Conservation (phyloP, 2,888 invertebrate species). For the Leistus spinibarbis region DNA sequence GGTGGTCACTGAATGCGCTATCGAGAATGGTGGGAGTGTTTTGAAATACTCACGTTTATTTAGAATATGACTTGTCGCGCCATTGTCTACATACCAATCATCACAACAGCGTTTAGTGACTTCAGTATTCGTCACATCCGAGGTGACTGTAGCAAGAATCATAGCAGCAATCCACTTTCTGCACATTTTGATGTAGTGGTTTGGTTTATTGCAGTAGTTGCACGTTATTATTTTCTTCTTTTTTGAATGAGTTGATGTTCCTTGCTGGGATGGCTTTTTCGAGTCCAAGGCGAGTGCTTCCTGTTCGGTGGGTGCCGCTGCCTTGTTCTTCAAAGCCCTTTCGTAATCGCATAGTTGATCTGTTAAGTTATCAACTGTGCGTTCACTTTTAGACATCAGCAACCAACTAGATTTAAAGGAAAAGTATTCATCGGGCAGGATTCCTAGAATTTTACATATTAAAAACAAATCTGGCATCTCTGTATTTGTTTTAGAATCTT, state of each 20-base stretch:
- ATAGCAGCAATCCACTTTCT: conserved; percentile 33
- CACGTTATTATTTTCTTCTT: conserved; percentile 14
- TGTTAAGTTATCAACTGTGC: conserved; percentile 32
- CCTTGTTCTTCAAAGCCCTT: conserved; percentile 18
- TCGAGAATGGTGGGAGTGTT: conserved; percentile 13
- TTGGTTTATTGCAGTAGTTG: conserved; percentile 29
- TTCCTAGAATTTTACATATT: conserved; percentile 36
- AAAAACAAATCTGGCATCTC: conserved; percentile 30
- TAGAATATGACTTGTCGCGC: conserved; percentile 22
- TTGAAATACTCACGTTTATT: conserved; percentile 13
- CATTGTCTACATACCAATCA: conserved; percentile 35
- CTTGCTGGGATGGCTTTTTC: background rate
- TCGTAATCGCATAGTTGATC: conserved; percentile 36
- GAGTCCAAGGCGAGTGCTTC: conserved; percentile 8
- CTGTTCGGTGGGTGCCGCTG: background rate
- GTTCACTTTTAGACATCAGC: conserved; percentile 24
- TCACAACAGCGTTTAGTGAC: background rate
- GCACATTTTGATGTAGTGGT: conserved; percentile 29
- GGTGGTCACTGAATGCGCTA: conserved; percentile 18
- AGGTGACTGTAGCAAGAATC: background rate
- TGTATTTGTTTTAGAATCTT: background rate
- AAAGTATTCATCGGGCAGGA: conserved; percentile 38
- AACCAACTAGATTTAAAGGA: conserved; percentile 36
- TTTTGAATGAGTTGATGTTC: background rate
- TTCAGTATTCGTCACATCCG: background rate